Evolutionary conservation across 37 sponge, comb jelly and placozoan genomes (phyloP), one percentile per base, ranked within the genome.

Genomic region (Geodia barretti): DNA sequence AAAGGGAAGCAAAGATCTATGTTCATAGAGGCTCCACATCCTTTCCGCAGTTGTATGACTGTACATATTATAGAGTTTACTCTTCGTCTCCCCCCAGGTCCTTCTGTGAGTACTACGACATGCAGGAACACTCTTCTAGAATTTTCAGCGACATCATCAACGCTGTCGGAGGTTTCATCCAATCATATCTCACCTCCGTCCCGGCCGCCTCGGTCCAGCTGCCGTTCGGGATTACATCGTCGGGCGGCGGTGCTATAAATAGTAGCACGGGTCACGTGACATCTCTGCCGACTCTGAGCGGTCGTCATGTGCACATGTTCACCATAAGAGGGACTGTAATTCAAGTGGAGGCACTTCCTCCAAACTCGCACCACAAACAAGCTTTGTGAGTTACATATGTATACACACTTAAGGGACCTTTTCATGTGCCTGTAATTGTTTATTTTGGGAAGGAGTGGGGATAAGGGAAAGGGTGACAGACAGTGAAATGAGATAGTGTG

Each of bases 81-180:
- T 11, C 42, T 19, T 74, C 32, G 20, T n/a, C n/a, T n/a, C 14
- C 25, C 24, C 39, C 14, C 58, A 94, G 91, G 40, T 85, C 86
- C 1, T 94, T 98, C 40, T 96, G 94, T 80, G 79, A 83, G 70
- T 72, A 72, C 73, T 98, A 98, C 80, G 98, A 98, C 72, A 85
- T 98, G 92, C 95, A 98, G 60, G 90, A 91, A 28, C 96, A 95
- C 62, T 90, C 94, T 37, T 87, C 92, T 26, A 91, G 89, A 34
- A 89, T 98, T 11, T 93, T 98, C 77, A 68, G 76, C 17, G 96
- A 98, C 66, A 84, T 98, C 60, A 81, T 98, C 21, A 79, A 82
- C 60, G 92, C 88, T 20, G 29, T 97, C 35, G 94, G 92, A 38
- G 86, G 84, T 60, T 97, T 91, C 83, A 88, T 97, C 39, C 97